phyloP scores from a whole-genome alignment of 2,797 vertebrate genomes.

The Alfaro cultratus region DNA sequence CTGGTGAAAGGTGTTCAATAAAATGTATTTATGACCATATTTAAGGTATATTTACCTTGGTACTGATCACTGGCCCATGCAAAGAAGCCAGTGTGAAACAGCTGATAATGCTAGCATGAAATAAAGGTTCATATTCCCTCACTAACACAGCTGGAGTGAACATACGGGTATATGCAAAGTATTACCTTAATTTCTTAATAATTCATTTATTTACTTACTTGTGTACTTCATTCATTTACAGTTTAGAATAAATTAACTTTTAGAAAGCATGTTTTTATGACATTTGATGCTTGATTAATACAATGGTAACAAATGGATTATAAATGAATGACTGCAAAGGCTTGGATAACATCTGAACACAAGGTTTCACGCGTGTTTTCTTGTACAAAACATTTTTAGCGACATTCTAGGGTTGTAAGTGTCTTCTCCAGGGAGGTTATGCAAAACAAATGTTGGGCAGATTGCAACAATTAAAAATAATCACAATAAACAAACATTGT shows the following conservation, averaged over 20 bases:
- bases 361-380: not conserved
- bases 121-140: not conserved
- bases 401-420: not conserved
- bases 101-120: not conserved
- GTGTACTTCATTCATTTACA: no score
- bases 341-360: not conserved
- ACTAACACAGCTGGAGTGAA: not conserved
- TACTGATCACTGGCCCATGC: not conserved
- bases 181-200: not conserved
- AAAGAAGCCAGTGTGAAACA: not conserved
- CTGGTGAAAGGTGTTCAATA: not conserved
- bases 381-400: not conserved
- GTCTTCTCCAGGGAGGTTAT: no score
- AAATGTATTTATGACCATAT: not conserved
- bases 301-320: not conserved
- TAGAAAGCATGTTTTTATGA: not conserved
- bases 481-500: no score
- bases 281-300: not conserved
- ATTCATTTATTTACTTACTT: no score
- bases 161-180: not conserved
- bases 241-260: not conserved
- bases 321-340: not conserved
- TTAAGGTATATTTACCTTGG: not conserved
- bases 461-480: no score
- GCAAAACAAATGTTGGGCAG: no score